Evolutionary conservation across 2,113 vertebrate genomes (phyloP), one percentile per base, ranked within the genome.

Genomic region (Bombycilla garrulus): DNA sequence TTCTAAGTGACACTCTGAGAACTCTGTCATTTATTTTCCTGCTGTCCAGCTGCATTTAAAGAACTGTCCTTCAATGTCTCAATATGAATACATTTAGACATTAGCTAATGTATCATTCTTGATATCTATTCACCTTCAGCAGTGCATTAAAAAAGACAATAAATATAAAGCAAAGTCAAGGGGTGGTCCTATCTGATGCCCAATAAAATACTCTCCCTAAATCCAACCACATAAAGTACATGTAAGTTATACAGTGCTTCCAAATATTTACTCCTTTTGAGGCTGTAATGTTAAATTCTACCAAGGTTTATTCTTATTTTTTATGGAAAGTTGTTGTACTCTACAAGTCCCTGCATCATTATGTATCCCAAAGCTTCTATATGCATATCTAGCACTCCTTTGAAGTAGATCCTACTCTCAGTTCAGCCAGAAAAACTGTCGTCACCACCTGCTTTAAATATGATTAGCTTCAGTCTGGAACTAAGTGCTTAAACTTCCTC

Each of bases 41-140:
- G 50, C 81, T 12, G n/a, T 92, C 93, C 90, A 93, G 71, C 78
- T 88, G 38, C 82, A 95, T 96, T 92, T 95, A 86, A 85, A 53
- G 73, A 91, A 86, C 88, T 94, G 93, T 94, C 95, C 79, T 95
- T 97, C 95, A 95, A 21, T 93, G 92, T 92, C 81, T 96, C 6
- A 0, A 31, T 81, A 93, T 93, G 90, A 91, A 95, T 96, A 92
- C 51, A 86, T 95, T 92, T 90, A 90, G 81, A 72, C 91, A 83
- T 91, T 90, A 93, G 81, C 74, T 92, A 96, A 97, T 96, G 54
- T 84, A 96, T 96, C 92, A 95, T 94, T 96, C 71, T 80, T 96
- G 96, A 96, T 92, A 86, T 84, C 81, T 74, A 73, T 88, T 97
- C 94, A 96, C 88, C 88, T 97, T 96, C 78, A 95, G 28, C 16